Conservation (phyloP, 1,140 invertebrate species). For the Drosophila arawakana region DNA sequence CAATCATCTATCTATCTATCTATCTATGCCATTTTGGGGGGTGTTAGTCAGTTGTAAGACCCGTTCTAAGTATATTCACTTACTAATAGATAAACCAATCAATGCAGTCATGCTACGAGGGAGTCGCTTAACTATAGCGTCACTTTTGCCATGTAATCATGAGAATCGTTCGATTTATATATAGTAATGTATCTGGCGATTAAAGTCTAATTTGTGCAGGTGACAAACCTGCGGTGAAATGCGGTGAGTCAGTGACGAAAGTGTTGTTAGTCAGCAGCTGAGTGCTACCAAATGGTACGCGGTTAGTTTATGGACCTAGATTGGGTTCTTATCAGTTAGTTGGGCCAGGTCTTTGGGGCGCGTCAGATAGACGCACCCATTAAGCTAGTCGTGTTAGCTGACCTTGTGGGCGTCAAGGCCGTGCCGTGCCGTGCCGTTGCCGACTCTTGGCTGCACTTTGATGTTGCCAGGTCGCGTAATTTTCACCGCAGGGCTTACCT, state of each 20-base stretch:
- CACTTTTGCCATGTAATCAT: conserved; percentile 10
- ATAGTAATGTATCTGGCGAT: conserved; percentile 19
- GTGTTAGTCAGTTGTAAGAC: not conserved
- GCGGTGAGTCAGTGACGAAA: conserved; percentile 35
- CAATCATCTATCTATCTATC: not conserved
- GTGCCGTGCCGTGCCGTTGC: not conserved
- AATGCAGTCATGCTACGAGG: conserved; percentile 7
- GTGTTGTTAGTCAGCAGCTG: conserved; percentile 35
- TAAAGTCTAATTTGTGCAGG: conserved; percentile 21
- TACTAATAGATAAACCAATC: conserved; percentile 15
- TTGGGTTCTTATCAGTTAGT: conserved; percentile 1
- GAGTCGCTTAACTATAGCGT: not conserved
- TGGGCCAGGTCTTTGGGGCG: conserved; percentile 22
- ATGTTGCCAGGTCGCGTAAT: conserved; percentile 53
- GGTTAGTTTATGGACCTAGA: not conserved
- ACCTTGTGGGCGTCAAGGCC: conserved; percentile 44
- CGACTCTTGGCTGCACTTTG: conserved; percentile 42
- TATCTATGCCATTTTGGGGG: not conserved
- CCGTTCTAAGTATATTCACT: conserved; percentile 5
- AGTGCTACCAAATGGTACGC: conserved; percentile 5
- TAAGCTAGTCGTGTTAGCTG: conserved; percentile 14
- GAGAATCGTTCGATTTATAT: not conserved
- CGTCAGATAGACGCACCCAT: conserved; percentile 41
- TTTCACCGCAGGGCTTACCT: conserved; percentile 45
- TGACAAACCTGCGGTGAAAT: not conserved